A percentile compares a stretch with the other conserved stretches of the same genome.
phyloP scores from a whole-genome alignment of 2,888 invertebrate genomes.

The Hanleya hanleyi region DNA sequence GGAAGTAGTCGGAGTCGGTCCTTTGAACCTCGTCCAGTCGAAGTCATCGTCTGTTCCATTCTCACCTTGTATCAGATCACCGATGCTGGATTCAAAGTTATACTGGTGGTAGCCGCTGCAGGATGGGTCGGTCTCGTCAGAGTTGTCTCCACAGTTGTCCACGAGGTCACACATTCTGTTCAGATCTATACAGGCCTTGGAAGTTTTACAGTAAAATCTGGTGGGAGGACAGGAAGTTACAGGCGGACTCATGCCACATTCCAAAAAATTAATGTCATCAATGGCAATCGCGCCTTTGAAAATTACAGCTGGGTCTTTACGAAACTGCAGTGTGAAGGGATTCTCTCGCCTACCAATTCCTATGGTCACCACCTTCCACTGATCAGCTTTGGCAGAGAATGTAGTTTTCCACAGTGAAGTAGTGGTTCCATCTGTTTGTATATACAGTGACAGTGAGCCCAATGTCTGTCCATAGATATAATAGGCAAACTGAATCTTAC shows the following conservation, averaged over 20 bases:
- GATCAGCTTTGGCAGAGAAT: conserved; percentile 26
- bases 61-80: conserved; percentile 47
- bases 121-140: conserved; percentile 28
- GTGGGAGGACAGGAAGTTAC: conserved; percentile 15
- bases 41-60: conserved; percentile 60
- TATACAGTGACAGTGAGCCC: conserved; percentile 45
- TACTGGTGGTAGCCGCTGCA: conserved; percentile 49
- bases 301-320: conserved; percentile 24
- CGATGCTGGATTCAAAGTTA: conserved; percentile 57
- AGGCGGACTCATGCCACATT: conserved; percentile 22
- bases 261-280: conserved; percentile 54
- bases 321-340: conserved; percentile 51
- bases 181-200: conserved; percentile 23
- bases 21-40: conserved; percentile 64
- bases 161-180: conserved; percentile 35
- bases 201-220: conserved; percentile 26
- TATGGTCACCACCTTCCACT: conserved; percentile 53
- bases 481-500: conserved; percentile 59
- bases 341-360: conserved; percentile 53
- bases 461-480: conserved; percentile 50
- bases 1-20: conserved; percentile 49
- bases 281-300: conserved; percentile 64
- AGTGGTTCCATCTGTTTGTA: conserved; percentile 29
- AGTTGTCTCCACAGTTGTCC: conserved; percentile 36
- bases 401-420: conserved; percentile 35